Evolutionary conservation across 2,797 vertebrate species (phyloP).

Genomic region (Poecilia wingei): DNA sequence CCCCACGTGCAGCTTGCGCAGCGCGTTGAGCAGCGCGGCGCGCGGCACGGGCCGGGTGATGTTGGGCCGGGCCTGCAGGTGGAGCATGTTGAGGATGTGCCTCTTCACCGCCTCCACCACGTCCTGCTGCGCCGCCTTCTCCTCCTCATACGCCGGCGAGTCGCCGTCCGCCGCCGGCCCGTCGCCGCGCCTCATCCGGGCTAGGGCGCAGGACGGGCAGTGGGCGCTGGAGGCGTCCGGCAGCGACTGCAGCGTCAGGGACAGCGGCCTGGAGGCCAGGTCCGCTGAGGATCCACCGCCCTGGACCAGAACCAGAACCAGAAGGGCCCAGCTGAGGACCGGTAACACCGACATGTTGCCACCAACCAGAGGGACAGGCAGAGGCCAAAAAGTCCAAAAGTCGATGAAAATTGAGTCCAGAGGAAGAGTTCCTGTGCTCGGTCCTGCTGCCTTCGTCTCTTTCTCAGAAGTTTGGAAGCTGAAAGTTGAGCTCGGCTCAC

Average conservation of each 20-base stretch:
- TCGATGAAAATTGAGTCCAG: slow-evolving; percentile 25
- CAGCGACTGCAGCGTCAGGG: slow-evolving; percentile 81
- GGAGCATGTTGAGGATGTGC: slow-evolving; percentile 98
- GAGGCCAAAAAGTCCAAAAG: slow-evolving; percentile 34
- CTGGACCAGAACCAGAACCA: slow-evolving; percentile 85
- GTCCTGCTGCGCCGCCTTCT: slow-evolving; percentile 83
- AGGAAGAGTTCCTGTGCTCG: slow-evolving; percentile 12
- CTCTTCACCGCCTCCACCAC: slow-evolving; percentile 99
- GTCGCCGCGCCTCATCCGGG: slow-evolving; percentile 83
- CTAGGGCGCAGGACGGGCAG: slow-evolving; percentile 92
- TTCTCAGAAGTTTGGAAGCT: slow-evolving; percentile 54
- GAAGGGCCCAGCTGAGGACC: slow-evolving; percentile 87
- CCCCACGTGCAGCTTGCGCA: slow-evolving; percentile 95
- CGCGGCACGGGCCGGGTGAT: slow-evolving; percentile 95
- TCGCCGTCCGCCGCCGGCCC: slow-evolving; percentile 73
- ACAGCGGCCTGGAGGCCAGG: slow-evolving; percentile 72
- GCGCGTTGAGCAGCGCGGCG: slow-evolving; percentile 94
- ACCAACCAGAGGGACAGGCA: slow-evolving; percentile 12
- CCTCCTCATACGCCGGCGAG: slow-evolving; percentile 77
- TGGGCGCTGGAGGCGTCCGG: slow-evolving; percentile 65
- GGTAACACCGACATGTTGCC: slow-evolving; percentile 83
- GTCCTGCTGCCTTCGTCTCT: slow-evolving; percentile 12
- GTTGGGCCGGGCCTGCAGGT: slow-evolving; percentile 93
- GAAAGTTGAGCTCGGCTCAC: slow-evolving; percentile 61
- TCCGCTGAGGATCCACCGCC: slow-evolving; percentile 75